Evolutionary conservation across 2,888 invertebrate genomes (phyloP), one percentile per base, ranked within the genome.

Genomic region (Carterocephalus palaemon): DNA sequence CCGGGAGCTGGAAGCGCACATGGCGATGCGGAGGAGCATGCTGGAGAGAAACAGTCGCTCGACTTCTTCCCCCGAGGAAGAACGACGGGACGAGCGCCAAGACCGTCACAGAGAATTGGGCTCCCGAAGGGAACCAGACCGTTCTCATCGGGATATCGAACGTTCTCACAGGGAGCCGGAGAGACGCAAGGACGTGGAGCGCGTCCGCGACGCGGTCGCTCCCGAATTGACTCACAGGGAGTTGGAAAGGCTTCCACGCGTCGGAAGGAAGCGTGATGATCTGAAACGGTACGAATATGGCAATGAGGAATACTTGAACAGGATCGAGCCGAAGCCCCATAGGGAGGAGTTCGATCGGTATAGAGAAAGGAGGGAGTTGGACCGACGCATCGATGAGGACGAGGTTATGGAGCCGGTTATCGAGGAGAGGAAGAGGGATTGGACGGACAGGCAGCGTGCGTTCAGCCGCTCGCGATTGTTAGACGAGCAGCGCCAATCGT

Each of bases 51-150:
- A 88, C 56, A 80, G 85, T 71, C 85, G 86, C 72, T 86, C 88
- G 53, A 86, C 87, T 75, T 83, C 87, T 79, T 83, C 87, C 70
- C 85, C 86, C 41, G 87, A 87, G 70, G 83, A 87, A 75, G 84
- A 86, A 76, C 73, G 73, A 61, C 69, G 83, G 54, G 83, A 85
- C 60, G 85, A 86, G 84, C 82, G 86, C 59, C 82, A 60, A 48
- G 85, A 83, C 54, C 73, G 84, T 51, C 82, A 75, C 62, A 71
- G 79, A 62, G 82, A 82, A 56, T 51, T 68, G 48, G 76, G 73
- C 70, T 77, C 83, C 65, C 75, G 85, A 48, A 68, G 82, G 67
- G 84, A 84, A 68, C 78, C 74, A 40, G 84, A 83, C 46, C 84
- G 84, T 64, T 75, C 84, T 67, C 80, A 74, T 62, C 72, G 81